Conservation (phyloP, 1,140 invertebrate genomes). For the Metaphire vulgaris region DNA sequence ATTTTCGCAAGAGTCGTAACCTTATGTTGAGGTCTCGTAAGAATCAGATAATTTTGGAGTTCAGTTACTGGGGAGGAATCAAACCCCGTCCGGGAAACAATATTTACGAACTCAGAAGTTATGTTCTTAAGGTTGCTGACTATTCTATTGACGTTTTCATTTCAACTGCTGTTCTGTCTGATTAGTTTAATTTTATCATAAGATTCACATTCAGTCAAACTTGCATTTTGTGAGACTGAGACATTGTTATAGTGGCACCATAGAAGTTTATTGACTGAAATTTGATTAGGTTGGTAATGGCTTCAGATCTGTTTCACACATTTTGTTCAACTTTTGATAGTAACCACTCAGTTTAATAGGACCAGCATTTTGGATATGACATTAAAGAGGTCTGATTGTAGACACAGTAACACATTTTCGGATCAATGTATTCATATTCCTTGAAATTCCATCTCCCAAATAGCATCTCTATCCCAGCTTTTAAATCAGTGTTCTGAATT, state of each 20-base stretch:
- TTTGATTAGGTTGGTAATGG: not conserved
- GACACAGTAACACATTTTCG: no score
- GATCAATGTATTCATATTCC: no score
- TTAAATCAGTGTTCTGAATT: no score
- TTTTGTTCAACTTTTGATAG: not conserved
- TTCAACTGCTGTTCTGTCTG: not conserved
- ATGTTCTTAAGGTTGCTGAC: constrained; percentile 72
- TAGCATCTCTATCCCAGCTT: no score
- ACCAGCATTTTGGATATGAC: no score
- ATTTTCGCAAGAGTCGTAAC: constrained; percentile 71
- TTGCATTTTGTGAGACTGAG: not conserved
- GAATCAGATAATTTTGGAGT: constrained; percentile 80
- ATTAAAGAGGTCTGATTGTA: no score
- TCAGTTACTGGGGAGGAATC: constrained; percentile 57
- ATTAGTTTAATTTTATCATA: not conserved
- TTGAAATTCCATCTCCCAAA: no score
- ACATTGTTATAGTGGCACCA: not conserved
- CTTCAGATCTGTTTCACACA: not conserved
- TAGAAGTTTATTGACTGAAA: not conserved
- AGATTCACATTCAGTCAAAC: not conserved
- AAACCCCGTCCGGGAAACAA: constrained; percentile 62
- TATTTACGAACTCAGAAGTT: constrained; percentile 90
- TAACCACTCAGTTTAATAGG: no score
- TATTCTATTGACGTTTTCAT: no score
- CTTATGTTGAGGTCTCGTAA: constrained; percentile 76